Evolutionary conservation across 2,113 vertebrate genomes (phyloP).

Genomic region (Dendropsophus ebraccatus): DNA sequence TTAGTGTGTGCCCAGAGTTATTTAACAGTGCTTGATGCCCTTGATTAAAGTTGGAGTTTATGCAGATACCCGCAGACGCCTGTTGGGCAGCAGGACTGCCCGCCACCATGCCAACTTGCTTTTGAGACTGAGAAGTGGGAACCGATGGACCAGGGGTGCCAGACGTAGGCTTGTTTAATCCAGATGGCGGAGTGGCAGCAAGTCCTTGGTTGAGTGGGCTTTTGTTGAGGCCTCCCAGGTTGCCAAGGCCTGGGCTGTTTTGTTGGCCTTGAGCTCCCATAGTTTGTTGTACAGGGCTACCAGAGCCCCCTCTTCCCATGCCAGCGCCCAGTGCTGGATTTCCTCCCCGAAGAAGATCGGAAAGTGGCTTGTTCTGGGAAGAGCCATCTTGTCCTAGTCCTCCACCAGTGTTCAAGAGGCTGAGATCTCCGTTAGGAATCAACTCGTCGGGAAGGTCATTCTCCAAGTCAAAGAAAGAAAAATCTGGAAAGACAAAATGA

Average conservation of each 20-base stretch:
- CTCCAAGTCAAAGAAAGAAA: conserved; percentile 96
- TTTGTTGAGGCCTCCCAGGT: conserved; percentile 83
- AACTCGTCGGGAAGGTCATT: conserved; percentile 97
- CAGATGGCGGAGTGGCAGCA: conserved; percentile 65
- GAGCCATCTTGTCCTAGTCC: conserved; percentile 89
- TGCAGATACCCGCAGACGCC: conserved; percentile 82
- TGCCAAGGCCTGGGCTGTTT: conserved; percentile 70
- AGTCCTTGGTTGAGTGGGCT: conserved; percentile 84
- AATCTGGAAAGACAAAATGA: conserved; percentile 81
- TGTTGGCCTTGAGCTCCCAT: conserved; percentile 81
- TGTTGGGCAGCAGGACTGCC: conserved; percentile 81
- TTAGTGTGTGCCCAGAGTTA: conserved; percentile 86
- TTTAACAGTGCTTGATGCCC: conserved; percentile 85
- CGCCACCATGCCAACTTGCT: conserved; percentile 80
- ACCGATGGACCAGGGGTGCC: conserved; percentile 78
- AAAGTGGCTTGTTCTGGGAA: conserved; percentile 96
- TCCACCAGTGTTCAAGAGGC: conserved; percentile 83
- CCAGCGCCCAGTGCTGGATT: conserved; percentile 79
- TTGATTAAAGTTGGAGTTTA: conserved; percentile 87
- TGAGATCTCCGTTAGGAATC: conserved; percentile 92
- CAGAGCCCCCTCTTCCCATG: conserved; percentile 80
- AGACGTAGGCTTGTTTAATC: conserved; percentile 75
- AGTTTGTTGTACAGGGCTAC: conserved; percentile 82
- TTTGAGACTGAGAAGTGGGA: conserved; percentile 88
- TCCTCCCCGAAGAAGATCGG: conserved; percentile 91